A percentile compares a stretch with the other conserved stretches of the same genome.
Evolutionary conservation across 2,113 vertebrate species (phyloP).

Genomic region (Platysternon megacephalum): DNA sequence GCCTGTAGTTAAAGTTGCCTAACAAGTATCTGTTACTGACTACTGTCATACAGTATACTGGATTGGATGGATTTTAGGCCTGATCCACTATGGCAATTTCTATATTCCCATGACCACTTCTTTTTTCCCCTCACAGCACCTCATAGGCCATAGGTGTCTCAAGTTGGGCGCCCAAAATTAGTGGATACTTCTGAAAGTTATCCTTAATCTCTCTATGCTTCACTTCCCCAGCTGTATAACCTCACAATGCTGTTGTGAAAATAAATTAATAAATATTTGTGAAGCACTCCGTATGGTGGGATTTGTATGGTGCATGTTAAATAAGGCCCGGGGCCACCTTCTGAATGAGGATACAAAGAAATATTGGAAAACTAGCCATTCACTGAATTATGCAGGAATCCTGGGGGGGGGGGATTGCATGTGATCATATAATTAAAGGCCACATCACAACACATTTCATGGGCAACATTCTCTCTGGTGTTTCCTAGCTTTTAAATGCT

Average conservation of each 20-base stretch:
- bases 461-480: not conserved
- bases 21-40: accelerated
- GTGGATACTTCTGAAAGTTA: not conserved
- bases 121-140: not conserved
- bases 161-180: not conserved
- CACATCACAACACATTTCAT: not conserved
- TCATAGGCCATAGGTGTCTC: not conserved
- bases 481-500: not conserved
- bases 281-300: not conserved
- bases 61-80: accelerated
- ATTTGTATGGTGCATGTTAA: not conserved
- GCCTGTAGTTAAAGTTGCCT: not conserved
- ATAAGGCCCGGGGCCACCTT: not conserved
- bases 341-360: not conserved
- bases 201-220: not conserved
- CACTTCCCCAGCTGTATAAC: not conserved
- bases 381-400: not conserved
- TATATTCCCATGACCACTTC: not conserved
- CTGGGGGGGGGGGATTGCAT: not conserved
- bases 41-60: not conserved
- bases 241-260: not conserved
- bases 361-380: not conserved
- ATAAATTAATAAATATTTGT: not conserved
- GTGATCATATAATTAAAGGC: not conserved
- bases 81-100: not conserved